These are phyloP conservation scores for Fistularia tabacaria DNA, from an alignment of 2,797 vertebrate species.

Conservation along the genomic window DNA sequence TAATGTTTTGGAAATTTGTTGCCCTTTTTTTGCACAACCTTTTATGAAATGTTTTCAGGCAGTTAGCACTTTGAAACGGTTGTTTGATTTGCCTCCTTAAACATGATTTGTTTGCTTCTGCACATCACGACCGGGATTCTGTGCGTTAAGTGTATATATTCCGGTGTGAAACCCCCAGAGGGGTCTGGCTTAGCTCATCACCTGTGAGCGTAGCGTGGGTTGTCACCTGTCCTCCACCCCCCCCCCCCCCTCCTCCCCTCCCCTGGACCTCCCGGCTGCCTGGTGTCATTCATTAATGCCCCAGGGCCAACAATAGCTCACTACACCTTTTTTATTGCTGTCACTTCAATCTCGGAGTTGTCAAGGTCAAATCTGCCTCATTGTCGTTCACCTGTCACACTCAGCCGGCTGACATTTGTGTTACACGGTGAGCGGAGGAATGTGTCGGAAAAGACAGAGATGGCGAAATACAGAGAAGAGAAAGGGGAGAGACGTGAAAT, in stretches of 20 bases:
- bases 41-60: slow-evolving; percentile 39
- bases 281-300: slow-evolving; percentile 77
- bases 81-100: slow-evolving; percentile 34
- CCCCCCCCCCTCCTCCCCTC: slow-evolving; percentile 22
- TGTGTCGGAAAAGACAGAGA: slow-evolving; percentile 29
- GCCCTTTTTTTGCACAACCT: slow-evolving; percentile 28
- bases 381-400: slow-evolving; percentile 72
- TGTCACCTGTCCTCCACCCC: slow-evolving; percentile 68
- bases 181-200: slow-evolving; percentile 34
- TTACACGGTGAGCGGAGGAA: slow-evolving; percentile 38
- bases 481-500: slow-evolving; percentile 46
- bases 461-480: slow-evolving; percentile 46
- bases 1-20: slow-evolving; percentile 48
- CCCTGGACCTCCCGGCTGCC: slow-evolving; percentile 60
- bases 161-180: neutral
- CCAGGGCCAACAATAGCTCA: slow-evolving; percentile 74
- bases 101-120: neutral
- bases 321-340: slow-evolving; percentile 70
- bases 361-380: slow-evolving; percentile 72
- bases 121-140: slow-evolving; percentile 10
- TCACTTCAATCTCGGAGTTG: slow-evolving; percentile 62
- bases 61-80: slow-evolving; percentile 28
- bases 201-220: slow-evolving; percentile 52
- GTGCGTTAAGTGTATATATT: slow-evolving; percentile 12
- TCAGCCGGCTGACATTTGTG: slow-evolving; percentile 68